Evolutionary conservation across 2,797 vertebrate species (phyloP), one percentile per base, ranked within the genome.

Genomic region (Chiloscyllium punctatum): DNA sequence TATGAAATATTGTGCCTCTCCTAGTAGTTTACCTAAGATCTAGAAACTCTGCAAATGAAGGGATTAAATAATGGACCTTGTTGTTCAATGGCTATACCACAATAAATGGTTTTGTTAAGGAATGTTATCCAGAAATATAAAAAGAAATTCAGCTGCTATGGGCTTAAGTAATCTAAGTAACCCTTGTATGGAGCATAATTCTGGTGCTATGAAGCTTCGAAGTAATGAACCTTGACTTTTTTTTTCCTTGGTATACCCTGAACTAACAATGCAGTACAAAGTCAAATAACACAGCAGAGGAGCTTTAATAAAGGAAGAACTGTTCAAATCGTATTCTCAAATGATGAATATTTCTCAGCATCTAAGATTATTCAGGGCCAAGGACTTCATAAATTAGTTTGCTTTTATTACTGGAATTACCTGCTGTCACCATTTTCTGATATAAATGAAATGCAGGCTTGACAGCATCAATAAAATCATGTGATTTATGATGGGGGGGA

Each of bases 271-370:
- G 27, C 91, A 53, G 42, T 57, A n/a, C 27, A 77, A 27, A 33
- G 18, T 77, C 48, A 51, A 18, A 25, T 30, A 95, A 95, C 16
- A 53, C 25, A 33, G 15, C 16, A 74, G n/a, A 53, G 33, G 27
- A 72, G 71, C 57, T 95, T 30, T 66, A 53, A n/a, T 95, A 95
- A 74, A 51, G 33, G 18, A 25, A 30, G 42, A 94, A 71, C 42
- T 72, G 33, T 95, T 33, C 15, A 95, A 30, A 30, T 51, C 74
- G 51, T 42, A 33, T 21, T 16, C 27, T 8, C 42, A 53, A 25
- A 30, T 53, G 71, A 53, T 94, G 69, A 92, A 42, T 92, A 92
- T 42, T 77, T 95, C 94, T 53, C 71, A 74, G 71, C 51, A n/a
- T 25, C 7, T 51, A 33, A 95, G 51, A 74, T 77, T 95, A 77